phyloP scores from a whole-genome alignment of 1,140 invertebrate species.

The Cotesia chilonis region DNA sequence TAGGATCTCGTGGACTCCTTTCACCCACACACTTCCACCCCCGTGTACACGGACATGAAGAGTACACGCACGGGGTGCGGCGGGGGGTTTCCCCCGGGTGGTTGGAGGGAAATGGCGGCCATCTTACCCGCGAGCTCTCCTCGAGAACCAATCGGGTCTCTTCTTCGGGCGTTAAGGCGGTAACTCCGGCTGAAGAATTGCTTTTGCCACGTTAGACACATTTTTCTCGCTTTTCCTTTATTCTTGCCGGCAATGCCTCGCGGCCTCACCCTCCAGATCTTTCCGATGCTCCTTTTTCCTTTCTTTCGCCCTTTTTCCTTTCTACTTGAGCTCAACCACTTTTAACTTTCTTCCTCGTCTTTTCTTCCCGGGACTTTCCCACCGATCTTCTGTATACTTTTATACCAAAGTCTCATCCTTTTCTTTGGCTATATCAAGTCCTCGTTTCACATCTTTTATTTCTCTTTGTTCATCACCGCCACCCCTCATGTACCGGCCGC shows the following conservation, averaged over 20 bases:
- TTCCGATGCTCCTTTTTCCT: constrained; percentile 38
- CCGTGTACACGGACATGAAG: constrained; percentile 35
- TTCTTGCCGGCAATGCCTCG: constrained; percentile 53
- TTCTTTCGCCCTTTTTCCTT: constrained; percentile 32
- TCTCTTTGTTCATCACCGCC: constrained; percentile 59
- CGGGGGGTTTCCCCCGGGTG: constrained; percentile 59
- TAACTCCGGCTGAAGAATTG: constrained; percentile 67
- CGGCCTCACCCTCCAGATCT: constrained; percentile 48
- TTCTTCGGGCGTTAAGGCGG: constrained; percentile 62
- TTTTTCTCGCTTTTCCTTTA: constrained; percentile 69
- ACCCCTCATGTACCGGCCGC: constrained; percentile 47
- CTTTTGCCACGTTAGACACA: constrained; percentile 66
- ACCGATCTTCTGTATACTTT: constrained; percentile 27
- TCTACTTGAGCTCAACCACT: constrained; percentile 18
- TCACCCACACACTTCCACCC: constrained; percentile 39
- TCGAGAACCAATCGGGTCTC: constrained; percentile 66
- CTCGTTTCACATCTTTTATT: constrained; percentile 62
- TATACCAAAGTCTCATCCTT: not conserved
- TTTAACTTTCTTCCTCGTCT: constrained; percentile 32
- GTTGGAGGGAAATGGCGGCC: constrained; percentile 67
- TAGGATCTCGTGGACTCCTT: constrained; percentile 36
- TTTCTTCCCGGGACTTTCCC: constrained; percentile 9
- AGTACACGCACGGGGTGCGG: constrained; percentile 43
- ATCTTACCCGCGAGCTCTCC: constrained; percentile 65
- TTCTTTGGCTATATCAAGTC: constrained; percentile 36